Conservation (phyloP, 2,113 vertebrate species). For the Phoenicopterus ruber region DNA sequence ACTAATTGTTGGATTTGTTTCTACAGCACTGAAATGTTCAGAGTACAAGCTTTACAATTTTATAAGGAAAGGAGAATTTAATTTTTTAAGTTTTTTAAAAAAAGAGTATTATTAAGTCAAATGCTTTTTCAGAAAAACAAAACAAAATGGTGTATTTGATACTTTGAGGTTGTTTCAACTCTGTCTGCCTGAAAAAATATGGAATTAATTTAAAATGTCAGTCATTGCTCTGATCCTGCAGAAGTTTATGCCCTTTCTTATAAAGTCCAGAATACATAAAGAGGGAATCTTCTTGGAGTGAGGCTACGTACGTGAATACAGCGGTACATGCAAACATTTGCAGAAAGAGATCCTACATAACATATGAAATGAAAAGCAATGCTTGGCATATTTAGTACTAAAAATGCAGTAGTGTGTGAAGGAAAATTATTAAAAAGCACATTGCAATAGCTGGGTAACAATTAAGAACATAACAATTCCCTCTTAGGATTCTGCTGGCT, state of each 20-base stretch:
- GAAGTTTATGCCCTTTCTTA: background rate
- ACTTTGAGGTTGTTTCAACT: background rate
- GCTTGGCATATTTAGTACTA: background rate
- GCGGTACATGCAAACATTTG: background rate
- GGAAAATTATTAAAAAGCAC: background rate
- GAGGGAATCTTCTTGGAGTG: background rate
- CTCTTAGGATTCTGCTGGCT: background rate
- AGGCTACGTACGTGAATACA: background rate
- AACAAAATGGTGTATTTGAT: background rate
- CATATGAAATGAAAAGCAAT: background rate
- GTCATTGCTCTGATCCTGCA: background rate
- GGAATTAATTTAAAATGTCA: background rate
- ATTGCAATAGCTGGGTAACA: background rate
- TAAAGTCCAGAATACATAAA: background rate
- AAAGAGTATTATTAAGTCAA: background rate
- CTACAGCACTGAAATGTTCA: background rate
- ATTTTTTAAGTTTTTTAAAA: background rate
- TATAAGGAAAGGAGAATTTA: background rate
- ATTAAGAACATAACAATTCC: background rate
- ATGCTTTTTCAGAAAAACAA: background rate
- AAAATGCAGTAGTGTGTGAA: background rate
- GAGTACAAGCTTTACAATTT: background rate
- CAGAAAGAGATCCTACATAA: background rate
- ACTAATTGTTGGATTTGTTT: background rate
- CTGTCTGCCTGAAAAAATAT: background rate